A percentile compares a stretch with the other conserved stretches of the same genome.
These are phyloP conservation scores for Paralvinella palmiformis DNA, from an alignment of 1,140 invertebrate species.

Conservation along the genomic window DNA sequence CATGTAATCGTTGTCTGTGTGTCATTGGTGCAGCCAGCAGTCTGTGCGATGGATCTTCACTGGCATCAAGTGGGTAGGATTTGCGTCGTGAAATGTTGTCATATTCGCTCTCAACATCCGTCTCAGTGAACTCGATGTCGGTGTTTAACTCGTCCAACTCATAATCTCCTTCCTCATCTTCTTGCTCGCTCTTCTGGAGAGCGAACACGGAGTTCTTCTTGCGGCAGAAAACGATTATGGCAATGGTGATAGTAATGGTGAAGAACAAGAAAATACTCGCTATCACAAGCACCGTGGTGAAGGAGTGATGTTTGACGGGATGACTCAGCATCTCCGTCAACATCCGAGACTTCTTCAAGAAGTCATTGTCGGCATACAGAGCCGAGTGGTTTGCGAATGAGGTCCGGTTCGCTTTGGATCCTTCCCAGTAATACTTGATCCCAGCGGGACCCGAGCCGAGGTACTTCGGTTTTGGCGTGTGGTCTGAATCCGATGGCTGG, in stretches of 20 bases:
- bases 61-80: too few species aligned
- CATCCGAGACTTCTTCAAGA: slow-evolving; percentile 3
- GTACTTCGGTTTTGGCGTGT: too few species aligned
- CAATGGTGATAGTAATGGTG: slow-evolving; percentile 32
- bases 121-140: slow-evolving; percentile 26
- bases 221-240: slow-evolving; percentile 39
- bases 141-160: slow-evolving; percentile 39
- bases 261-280: slow-evolving; percentile 37
- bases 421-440: too few species aligned
- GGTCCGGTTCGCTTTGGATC: neutral
- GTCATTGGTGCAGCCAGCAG: too few species aligned
- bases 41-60: too few species aligned
- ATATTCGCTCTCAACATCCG: slow-evolving; percentile 14
- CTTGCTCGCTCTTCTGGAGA: slow-evolving; percentile 32
- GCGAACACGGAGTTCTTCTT: slow-evolving; percentile 45
- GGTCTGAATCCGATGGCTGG: too few species aligned
- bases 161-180: slow-evolving; percentile 29
- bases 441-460: too few species aligned
- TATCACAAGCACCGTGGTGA: slow-evolving; percentile 26
- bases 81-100: too few species aligned
- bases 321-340: slow-evolving; percentile 3
- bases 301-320: slow-evolving; percentile 23
- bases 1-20: too few species aligned
- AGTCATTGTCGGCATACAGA: slow-evolving; percentile 4
- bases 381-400: neutral